A percentile compares a stretch with the other conserved stretches of the same genome.
phyloP scores from a whole-genome alignment of 2,797 vertebrate genomes.

The Falco naumanni region DNA sequence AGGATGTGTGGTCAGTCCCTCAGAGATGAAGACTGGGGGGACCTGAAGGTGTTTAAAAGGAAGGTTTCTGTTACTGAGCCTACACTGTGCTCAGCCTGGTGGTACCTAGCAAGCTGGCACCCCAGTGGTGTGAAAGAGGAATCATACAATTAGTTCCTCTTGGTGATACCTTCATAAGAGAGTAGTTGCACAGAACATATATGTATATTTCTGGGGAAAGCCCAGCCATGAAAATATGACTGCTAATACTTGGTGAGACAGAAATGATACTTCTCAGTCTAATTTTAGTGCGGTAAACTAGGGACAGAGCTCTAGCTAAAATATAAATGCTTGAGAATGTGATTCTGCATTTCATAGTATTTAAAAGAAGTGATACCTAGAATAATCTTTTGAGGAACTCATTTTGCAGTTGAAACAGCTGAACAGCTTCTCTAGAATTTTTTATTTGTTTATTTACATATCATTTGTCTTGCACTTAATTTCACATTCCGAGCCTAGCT shows the following conservation, averaged over 20 bases:
- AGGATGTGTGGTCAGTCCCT: fast-evolving
- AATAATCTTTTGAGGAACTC: neutral
- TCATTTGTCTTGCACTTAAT: neutral
- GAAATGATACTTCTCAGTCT: neutral
- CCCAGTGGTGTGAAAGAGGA: neutral
- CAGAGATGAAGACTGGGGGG: neutral
- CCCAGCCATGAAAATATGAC: neutral
- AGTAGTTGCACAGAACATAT: neutral
- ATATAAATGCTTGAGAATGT: neutral
- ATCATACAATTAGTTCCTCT: neutral
- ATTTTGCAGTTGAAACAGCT: neutral
- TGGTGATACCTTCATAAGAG: neutral
- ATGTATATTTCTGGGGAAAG: neutral
- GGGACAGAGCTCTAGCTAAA: neutral
- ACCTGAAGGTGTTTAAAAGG: neutral
- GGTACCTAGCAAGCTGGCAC: neutral
- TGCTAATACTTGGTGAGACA: neutral
- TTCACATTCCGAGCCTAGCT: neutral
- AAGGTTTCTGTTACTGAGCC: neutral
- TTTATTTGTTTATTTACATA: neutral
- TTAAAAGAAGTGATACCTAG: neutral
- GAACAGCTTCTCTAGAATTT: neutral
- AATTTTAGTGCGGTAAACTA: conserved; percentile 4
- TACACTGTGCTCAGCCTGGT: neutral
- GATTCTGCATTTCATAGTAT: neutral